phyloP scores from a whole-genome alignment of 1,140 invertebrate species.

The Thaumatotibia leucotreta region DNA sequence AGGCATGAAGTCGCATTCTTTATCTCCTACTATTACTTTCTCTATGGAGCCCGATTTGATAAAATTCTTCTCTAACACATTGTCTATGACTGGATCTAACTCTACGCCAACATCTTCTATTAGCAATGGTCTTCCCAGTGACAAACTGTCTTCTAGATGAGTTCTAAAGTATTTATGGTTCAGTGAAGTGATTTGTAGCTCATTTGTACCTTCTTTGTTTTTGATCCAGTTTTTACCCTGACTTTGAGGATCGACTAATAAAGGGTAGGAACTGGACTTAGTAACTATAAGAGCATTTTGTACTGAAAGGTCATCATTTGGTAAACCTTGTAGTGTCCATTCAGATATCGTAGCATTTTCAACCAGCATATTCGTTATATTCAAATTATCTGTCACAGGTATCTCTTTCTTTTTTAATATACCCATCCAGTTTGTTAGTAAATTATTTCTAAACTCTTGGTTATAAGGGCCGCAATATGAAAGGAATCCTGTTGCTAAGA shows the following conservation, averaged over 20 bases:
- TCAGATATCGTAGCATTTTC: constrained; percentile 93
- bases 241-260: constrained; percentile 96
- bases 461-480: constrained; percentile 98
- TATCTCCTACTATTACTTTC: constrained; percentile 96
- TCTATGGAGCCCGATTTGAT: constrained; percentile 97
- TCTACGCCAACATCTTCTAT: constrained; percentile 97
- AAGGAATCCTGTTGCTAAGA: constrained; percentile 94
- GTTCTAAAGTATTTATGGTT: constrained; percentile 98
- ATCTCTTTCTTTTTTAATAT: constrained; percentile 89
- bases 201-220: constrained; percentile 93
- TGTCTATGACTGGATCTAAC: constrained; percentile 96
- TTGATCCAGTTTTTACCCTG: constrained; percentile 99
- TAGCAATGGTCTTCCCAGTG: constrained; percentile 91
- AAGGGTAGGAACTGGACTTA: constrained; percentile 94
- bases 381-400: constrained; percentile 90
- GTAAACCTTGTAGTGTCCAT: constrained; percentile 97
- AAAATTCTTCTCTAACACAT: constrained; percentile 98
- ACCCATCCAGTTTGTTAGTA: constrained; percentile 90
- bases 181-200: constrained; percentile 94
- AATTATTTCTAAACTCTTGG: constrained; percentile 92
- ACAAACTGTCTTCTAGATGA: constrained; percentile 96
- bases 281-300: constrained; percentile 98
- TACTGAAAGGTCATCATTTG: constrained; percentile 96
- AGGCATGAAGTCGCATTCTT: constrained; percentile 97
- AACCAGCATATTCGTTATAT: constrained; percentile 93